Conservation (phyloP, 2,113 vertebrate species). For the Takifugu bimaculatus region DNA sequence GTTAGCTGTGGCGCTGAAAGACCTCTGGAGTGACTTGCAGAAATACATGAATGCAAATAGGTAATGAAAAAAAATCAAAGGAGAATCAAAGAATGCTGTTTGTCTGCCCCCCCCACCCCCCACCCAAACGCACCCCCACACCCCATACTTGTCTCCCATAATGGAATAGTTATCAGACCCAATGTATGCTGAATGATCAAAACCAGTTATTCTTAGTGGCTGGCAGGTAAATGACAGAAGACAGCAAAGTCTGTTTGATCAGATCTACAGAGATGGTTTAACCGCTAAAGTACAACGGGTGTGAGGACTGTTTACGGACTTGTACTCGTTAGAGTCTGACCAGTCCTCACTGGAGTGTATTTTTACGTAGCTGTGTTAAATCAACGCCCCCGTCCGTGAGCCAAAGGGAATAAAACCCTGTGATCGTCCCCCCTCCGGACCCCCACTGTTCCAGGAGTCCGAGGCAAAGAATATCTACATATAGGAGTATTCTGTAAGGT, state of each 20-base stretch:
- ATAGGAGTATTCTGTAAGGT: not conserved
- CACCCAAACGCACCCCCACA: not conserved
- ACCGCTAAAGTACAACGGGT: conserved; percentile 30
- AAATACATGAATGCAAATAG: conserved; percentile 54
- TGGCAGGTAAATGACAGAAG: conserved; percentile 55
- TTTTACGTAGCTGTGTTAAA: conserved; percentile 14
- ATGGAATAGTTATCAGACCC: conserved; percentile 27
- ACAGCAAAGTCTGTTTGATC: conserved; percentile 55
- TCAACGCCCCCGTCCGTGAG: conserved; percentile 1
- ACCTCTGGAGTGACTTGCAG: conserved; percentile 40
- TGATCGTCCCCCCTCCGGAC: conserved; percentile 6
- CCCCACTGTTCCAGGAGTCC: not conserved
- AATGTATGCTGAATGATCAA: conserved; percentile 49
- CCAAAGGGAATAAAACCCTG: conserved; percentile 15
- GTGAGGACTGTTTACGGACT: conserved; percentile 27
- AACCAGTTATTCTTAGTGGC: conserved; percentile 44
- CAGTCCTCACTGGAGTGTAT: conserved; percentile 4
- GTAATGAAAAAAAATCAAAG: conserved; percentile 49
- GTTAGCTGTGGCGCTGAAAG: conserved; percentile 34
- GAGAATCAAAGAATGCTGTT: conserved; percentile 53
- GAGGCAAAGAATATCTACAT: conserved; percentile 1
- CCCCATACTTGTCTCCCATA: conserved; percentile 5
- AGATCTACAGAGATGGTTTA: conserved; percentile 30
- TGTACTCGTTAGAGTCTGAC: not conserved
- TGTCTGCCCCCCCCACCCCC: conserved; percentile 17